Percentiles rank a stretch among this genome's conserved stretches.
These are phyloP conservation scores for Gastrophysa polygoni DNA, from an alignment of 2,888 invertebrate species.

Conservation along the genomic window DNA sequence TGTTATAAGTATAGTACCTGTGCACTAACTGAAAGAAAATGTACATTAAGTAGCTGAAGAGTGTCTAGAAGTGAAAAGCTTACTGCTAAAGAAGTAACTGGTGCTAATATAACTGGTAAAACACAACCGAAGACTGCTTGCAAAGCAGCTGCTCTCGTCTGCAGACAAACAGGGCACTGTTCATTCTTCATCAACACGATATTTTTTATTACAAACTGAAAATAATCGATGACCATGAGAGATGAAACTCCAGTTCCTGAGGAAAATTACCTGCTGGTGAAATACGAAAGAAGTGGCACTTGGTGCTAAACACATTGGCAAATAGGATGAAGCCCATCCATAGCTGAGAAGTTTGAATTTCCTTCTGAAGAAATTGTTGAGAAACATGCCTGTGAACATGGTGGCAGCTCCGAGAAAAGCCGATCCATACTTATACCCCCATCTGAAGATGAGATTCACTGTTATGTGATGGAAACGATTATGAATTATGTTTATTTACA, in stretches of 20 bases:
- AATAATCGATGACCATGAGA: conserved; percentile 41
- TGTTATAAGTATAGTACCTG: conserved; percentile 65
- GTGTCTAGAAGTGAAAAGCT: conserved; percentile 35
- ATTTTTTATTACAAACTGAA: conserved; percentile 63
- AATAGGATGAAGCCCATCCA: conserved; percentile 66
- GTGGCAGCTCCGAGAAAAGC: conserved; percentile 61
- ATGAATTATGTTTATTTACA: conserved; percentile 61
- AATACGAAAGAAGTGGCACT: conserved; percentile 61
- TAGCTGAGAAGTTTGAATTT: conserved; percentile 66
- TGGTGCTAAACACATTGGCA: conserved; percentile 68
- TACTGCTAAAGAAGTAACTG: conserved; percentile 67
- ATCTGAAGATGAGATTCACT: conserved; percentile 56
- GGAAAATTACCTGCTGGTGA: conserved; percentile 36
- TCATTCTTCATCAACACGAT: conserved; percentile 63
- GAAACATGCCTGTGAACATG: conserved; percentile 62
- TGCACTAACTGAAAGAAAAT: conserved; percentile 65
- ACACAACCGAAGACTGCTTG: conserved; percentile 63
- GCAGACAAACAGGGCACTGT: conserved; percentile 69
- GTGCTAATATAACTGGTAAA: conserved; percentile 68
- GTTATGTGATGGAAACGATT: too few relatives aligned
- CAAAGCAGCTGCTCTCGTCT: conserved; percentile 64
- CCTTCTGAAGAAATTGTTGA: conserved; percentile 69
- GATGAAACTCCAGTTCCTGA: neutral
- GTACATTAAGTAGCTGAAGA: conserved; percentile 10
- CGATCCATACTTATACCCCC: conserved; percentile 62